Evolutionary conservation across 2,888 invertebrate species (phyloP).

Genomic region (Capitulum mitella): DNA sequence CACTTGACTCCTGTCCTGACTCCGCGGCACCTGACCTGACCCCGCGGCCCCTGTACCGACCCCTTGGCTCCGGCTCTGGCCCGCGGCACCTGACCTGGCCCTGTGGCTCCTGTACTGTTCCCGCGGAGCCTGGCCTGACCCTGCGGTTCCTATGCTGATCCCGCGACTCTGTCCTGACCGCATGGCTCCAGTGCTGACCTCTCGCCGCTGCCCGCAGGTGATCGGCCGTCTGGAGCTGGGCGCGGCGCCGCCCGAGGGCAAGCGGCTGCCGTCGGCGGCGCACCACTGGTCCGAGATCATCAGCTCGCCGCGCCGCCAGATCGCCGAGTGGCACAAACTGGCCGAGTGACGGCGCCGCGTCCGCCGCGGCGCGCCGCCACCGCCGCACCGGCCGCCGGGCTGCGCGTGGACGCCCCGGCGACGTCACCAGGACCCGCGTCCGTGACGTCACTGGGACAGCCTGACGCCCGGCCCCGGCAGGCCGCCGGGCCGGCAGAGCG

Average conservation of each 20-base stretch:
- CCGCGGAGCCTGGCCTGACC: neutral
- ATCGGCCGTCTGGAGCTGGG: constrained; percentile 93
- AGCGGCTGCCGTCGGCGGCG: constrained; percentile 60
- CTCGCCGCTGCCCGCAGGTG: constrained; percentile 55
- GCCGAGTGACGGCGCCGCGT: constrained; percentile 58
- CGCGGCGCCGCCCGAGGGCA: constrained; percentile 53
- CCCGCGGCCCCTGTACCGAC: no score
- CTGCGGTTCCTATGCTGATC: neutral
- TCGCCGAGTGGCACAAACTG: constrained; percentile 99
- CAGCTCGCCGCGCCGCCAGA: constrained; percentile 92
- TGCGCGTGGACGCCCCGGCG: no score
- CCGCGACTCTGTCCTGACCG: no score
- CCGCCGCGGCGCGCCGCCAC: neutral
- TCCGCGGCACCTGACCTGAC: no score
- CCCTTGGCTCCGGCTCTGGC: no score
- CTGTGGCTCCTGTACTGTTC: no score
- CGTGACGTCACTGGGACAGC: neutral
- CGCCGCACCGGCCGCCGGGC: no score
- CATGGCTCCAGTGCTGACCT: neutral
- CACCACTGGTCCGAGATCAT: constrained; percentile 98
- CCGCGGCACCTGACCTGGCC: no score
- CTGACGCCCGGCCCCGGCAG: no score
- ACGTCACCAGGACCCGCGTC: neutral
- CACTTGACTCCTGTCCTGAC: no score
- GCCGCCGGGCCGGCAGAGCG: neutral